Base-by-base conservation (phyloP, 2,888 invertebrate species). In the Ceramica pisi region DNA sequence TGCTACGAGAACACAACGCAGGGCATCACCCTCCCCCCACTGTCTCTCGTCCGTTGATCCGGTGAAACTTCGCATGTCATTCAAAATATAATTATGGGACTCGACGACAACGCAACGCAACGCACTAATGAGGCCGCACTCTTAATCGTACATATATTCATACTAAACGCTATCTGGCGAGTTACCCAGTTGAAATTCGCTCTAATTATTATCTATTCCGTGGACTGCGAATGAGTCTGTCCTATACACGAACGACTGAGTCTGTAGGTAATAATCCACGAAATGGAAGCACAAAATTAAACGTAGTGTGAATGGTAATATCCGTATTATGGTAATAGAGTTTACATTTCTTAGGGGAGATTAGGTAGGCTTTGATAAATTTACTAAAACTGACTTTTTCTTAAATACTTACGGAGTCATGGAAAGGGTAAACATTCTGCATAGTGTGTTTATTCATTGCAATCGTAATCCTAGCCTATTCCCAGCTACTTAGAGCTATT, bases 241-340 rank as follows among this genome's bases (percentile, higher is more conserved):
- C 41, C 12, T 35, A 19, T n/a, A 8, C n/a, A 68, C 48, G 48
- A 50, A 35, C 16, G 31, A 56, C 31, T 68, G n/a, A 21, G 38
- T 76, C 41, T 44, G 46, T 5, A 41, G 41, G 21, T 16, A 71
- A 38, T 75, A 46, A 65, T 75, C 46, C 55, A n/a, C n/a, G n/a
- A 68, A 68, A 50, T 44, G 23, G 69, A 56, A 16, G 41, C 16
- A 21, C 31, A 41, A 67, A 56, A 72, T 76, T 48, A 56, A 68
- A 69, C 48, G 19, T n/a, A 16, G 14, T 44, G 14, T 50, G 56
- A 57, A 72, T 69, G 9, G 31, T 14, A 77, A 77, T 72, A 69
- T 35, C 31, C 56, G 44, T 21, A 69, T 76, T 56, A 76, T 19
- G 77, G 41, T 56, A 69, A 41, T 23, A 6, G 31, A 31, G 10